Evolutionary conservation across 2,888 invertebrate species (phyloP), one percentile per base, ranked within the genome.

Genomic region (Tupiocoris notatus): DNA sequence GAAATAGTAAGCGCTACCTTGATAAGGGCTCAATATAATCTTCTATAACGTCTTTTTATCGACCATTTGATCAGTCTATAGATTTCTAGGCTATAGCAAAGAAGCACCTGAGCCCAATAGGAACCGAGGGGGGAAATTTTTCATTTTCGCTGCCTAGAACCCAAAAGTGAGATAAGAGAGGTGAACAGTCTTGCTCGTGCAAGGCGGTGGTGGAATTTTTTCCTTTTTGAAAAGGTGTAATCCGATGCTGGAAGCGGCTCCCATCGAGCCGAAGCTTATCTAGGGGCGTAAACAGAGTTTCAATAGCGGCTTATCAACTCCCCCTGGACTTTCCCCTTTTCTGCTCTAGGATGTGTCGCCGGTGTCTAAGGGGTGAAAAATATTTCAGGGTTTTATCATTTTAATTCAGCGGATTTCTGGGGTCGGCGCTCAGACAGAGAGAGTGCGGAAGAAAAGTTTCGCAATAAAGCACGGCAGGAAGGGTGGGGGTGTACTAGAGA

Each of bases 251-350:
- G 59, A 57, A 70, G 70, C 59, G 39, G 59, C 70, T 58, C 70
- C 61, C 70, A 24, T 59, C 58, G 23, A 70, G 70, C 24, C 21
- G 18, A 67, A 61, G 70, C 70, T 70, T 70, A 70, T 70, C 70
- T 70, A 25, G 59, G 61, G 70, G 74, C 64, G 74, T 74, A 74
- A 74, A 74, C 74, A 74, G 64, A 64, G 64, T 74, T 74, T 74
- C 74, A 74, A 74, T 74, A 74, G 64, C 56, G 74, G 64, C 64
- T 74, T 74, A 74, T 74, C 74, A 74, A 39, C 56, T 17, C 74
- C 57, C 12, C 70, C 70, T 56, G 39, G 39, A 21, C 59, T 59
- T 3, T 17, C 17, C 9, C 21, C 24, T 18, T 59, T n/a, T 21
- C 9, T 20, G 18, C 24, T 7, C 58, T 6, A 23, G 56, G 67